These are phyloP conservation scores for Lepus townsendii DNA, from an alignment of 2,797 vertebrate species.

Conservation along the genomic window DNA sequence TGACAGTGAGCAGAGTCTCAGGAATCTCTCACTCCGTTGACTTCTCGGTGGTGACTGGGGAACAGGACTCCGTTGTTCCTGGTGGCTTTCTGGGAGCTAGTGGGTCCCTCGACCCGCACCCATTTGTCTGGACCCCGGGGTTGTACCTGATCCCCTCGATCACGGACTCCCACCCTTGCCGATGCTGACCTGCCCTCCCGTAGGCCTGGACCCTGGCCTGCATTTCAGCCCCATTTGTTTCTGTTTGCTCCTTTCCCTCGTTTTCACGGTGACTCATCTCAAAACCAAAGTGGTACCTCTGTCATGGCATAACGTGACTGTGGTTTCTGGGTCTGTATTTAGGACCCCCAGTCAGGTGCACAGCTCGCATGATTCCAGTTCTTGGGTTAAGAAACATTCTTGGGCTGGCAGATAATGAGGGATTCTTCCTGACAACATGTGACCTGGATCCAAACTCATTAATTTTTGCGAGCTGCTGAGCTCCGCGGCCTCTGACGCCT, in stretches of 20 bases:
- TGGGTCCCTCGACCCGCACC: not conserved
- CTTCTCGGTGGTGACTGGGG: conserved; percentile 10
- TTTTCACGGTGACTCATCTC: not conserved
- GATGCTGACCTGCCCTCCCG: not conserved
- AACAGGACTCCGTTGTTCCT: not conserved
- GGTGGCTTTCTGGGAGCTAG: not conserved
- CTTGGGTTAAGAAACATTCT: conserved; percentile 26
- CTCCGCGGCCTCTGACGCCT: not conserved
- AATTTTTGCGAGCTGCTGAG: conserved; percentile 34
- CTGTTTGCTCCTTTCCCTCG: not conserved
- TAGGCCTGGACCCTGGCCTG: not conserved
- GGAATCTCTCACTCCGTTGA: not conserved
- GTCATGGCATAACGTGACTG: not conserved
- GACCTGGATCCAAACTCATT: conserved; percentile 26
- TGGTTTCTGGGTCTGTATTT: conserved; percentile 14
- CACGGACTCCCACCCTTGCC: not conserved
- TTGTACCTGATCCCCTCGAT: too few species aligned
- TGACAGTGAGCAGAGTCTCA: not conserved
- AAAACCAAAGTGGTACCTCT: not conserved
- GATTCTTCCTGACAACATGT: conserved; percentile 45
- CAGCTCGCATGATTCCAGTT: conserved; percentile 12
- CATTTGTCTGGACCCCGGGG: not conserved
- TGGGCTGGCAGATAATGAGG: conserved; percentile 13
- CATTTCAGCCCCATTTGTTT: not conserved
- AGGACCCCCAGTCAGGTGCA: not conserved